Conservation (phyloP, 2,888 invertebrate species). For the Callimorpha dominula region DNA sequence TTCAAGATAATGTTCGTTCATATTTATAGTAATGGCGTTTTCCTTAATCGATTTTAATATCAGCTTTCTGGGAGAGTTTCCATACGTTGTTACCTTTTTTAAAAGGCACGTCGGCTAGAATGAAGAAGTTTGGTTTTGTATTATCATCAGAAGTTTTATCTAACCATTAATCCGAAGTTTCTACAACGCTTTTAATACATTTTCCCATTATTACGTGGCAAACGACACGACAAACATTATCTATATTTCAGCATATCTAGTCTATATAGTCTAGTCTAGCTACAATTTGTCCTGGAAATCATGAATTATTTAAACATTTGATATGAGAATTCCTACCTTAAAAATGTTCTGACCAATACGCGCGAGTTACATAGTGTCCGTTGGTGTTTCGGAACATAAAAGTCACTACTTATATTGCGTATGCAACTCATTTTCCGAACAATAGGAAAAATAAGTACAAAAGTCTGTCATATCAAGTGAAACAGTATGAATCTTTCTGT, state of each 20-base stretch:
- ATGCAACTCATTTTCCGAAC: too few relatives aligned
- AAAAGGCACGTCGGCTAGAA: not conserved
- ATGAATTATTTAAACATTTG: not conserved
- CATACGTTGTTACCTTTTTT: not conserved
- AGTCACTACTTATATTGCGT: not conserved
- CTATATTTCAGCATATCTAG: too few relatives aligned
- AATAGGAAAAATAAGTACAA: not conserved
- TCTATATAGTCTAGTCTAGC: too few relatives aligned
- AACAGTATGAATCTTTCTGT: slow-evolving; percentile 10
- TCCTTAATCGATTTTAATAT: not conserved
- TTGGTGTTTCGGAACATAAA: not conserved
- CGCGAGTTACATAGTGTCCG: not conserved
- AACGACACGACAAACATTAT: not conserved
- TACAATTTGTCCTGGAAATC: not conserved
- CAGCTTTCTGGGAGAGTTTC: not conserved
- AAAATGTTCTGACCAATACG: not conserved
- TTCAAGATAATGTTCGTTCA: not conserved
- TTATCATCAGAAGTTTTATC: slow-evolving; percentile 8
- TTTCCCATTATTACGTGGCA: not conserved
- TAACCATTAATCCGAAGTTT: not conserved
- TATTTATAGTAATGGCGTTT: slow-evolving; percentile 8
- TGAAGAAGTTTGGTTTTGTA: slow-evolving; percentile 23
- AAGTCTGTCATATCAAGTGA: not conserved
- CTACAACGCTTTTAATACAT: not conserved
- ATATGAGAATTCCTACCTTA: not conserved